Conservation (phyloP, 2,888 invertebrate genomes). For the Unio delphinus region DNA sequence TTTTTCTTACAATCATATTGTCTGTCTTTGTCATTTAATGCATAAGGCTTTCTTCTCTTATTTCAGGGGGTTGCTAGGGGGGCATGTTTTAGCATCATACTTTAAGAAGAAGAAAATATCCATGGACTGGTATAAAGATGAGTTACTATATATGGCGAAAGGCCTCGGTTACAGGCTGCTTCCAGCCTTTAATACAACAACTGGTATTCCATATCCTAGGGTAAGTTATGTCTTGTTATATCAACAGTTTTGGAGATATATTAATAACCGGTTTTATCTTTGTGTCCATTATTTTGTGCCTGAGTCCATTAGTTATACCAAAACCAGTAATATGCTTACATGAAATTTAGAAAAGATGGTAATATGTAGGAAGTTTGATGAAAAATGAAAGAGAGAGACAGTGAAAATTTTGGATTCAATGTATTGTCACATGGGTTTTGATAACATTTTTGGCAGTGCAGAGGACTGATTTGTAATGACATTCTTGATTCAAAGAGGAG, state of each 20-base stretch:
- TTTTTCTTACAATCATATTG: too few relatives aligned
- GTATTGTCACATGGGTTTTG: too few relatives aligned
- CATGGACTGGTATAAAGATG: slow-evolving; percentile 78
- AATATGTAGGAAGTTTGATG: too few relatives aligned
- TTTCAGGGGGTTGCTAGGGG: slow-evolving; percentile 88
- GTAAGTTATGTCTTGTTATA: slow-evolving; percentile 73
- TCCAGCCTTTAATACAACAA: slow-evolving; percentile 98
- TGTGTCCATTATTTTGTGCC: neutral
- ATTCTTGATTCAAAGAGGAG: too few relatives aligned
- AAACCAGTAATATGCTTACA: neutral
- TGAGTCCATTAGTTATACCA: neutral
- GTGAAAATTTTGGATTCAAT: too few relatives aligned
- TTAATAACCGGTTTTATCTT: neutral
- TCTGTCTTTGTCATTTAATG: neutral
- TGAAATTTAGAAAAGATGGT: too few relatives aligned
- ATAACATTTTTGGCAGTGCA: too few relatives aligned
- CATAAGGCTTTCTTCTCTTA: neutral
- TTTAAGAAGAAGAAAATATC: slow-evolving; percentile 79
- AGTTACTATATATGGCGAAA: slow-evolving; percentile 90
- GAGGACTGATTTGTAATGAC: too few relatives aligned
- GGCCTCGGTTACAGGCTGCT: slow-evolving; percentile 92
- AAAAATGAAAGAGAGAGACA: too few relatives aligned
- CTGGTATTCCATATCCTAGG: slow-evolving; percentile 96
- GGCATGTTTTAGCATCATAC: slow-evolving; percentile 89
- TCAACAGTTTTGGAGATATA: too few relatives aligned